These are phyloP conservation scores for Lacerta agilis DNA, from an alignment of 2,797 vertebrate genomes.

Conservation along the genomic window DNA sequence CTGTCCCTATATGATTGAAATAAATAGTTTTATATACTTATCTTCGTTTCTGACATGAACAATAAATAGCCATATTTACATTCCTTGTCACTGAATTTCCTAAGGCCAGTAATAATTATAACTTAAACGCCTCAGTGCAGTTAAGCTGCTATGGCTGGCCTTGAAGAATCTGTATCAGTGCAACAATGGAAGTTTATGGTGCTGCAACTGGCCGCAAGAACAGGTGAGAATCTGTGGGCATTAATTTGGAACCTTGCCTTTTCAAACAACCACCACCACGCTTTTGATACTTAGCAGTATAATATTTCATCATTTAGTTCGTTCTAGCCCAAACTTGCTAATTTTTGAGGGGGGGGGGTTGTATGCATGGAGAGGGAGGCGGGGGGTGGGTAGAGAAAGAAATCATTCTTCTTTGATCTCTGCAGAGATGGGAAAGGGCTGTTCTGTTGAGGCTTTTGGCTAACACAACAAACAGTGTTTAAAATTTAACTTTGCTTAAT, in stretches of 20 bases:
- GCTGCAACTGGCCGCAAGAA: too few species aligned
- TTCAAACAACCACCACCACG: background rate
- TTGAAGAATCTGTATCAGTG: too few species aligned
- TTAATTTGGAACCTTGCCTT: background rate
- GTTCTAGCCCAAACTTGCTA: slow-evolving; percentile 23
- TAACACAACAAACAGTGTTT: slow-evolving; percentile 99
- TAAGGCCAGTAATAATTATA: too few species aligned
- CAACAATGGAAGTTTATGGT: too few species aligned
- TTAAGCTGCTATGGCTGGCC: too few species aligned
- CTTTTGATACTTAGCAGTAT: background rate
- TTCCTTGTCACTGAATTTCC: too few species aligned
- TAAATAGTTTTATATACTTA: too few species aligned
- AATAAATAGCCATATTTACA: too few species aligned
- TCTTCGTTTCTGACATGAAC: too few species aligned
- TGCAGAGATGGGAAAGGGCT: slow-evolving; percentile 81
- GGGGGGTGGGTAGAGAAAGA: slow-evolving; percentile 75
- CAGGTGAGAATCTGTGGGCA: background rate
- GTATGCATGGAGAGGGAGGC: background rate
- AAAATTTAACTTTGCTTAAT: slow-evolving; percentile 99
- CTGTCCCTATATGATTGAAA: too few species aligned
- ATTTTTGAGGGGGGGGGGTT: slow-evolving; percentile 3
- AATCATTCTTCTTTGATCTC: slow-evolving; percentile 92
- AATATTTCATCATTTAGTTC: slow-evolving; percentile 6
- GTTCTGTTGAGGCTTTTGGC: slow-evolving; percentile 96
- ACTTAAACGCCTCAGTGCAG: too few species aligned